Evolutionary conservation across 2,888 invertebrate genomes (phyloP).

Genomic region (Philaethria dido): DNA sequence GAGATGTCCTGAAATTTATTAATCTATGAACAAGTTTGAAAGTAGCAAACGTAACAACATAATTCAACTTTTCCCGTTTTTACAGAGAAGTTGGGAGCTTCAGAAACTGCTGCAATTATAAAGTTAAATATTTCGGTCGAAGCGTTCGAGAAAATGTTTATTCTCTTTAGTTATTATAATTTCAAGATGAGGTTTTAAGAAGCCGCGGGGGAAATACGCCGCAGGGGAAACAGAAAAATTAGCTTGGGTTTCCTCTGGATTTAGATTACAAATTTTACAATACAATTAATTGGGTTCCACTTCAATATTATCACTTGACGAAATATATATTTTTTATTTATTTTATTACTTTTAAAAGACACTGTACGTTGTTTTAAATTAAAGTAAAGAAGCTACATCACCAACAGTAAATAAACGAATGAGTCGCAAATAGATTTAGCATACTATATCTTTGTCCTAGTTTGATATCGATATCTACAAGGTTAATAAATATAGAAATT

Average conservation of each 20-base stretch:
- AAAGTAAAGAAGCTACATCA: background rate
- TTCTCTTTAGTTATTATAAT: conserved; percentile 14
- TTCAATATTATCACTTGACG: background rate
- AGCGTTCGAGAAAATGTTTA: conserved; percentile 23
- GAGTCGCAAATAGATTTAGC: conserved; percentile 52
- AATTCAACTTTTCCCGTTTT: conserved; percentile 28
- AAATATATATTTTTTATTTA: background rate
- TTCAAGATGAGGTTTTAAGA: conserved; percentile 22
- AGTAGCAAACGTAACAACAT: conserved; percentile 27
- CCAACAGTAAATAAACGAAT: conserved; percentile 51
- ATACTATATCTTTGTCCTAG: conserved; percentile 60
- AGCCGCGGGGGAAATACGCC: conserved; percentile 16
- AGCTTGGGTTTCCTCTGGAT: background rate
- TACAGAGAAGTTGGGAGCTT: conserved; percentile 22
- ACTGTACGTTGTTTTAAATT: background rate
- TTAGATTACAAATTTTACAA: conserved; percentile 4
- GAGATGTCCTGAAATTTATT: background rate
- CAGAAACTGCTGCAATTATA: conserved; percentile 29
- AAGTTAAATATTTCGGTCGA: conserved; percentile 36
- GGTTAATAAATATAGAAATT: conserved; percentile 48
- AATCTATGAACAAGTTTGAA: conserved; percentile 18
- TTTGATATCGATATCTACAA: conserved; percentile 61
- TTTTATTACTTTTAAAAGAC: background rate
- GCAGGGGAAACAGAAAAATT: background rate
- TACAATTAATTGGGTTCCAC: conserved; percentile 4